These are phyloP conservation scores for Branchipolynoe longqiensis DNA, from an alignment of 2,888 invertebrate species.

Conservation along the genomic window DNA sequence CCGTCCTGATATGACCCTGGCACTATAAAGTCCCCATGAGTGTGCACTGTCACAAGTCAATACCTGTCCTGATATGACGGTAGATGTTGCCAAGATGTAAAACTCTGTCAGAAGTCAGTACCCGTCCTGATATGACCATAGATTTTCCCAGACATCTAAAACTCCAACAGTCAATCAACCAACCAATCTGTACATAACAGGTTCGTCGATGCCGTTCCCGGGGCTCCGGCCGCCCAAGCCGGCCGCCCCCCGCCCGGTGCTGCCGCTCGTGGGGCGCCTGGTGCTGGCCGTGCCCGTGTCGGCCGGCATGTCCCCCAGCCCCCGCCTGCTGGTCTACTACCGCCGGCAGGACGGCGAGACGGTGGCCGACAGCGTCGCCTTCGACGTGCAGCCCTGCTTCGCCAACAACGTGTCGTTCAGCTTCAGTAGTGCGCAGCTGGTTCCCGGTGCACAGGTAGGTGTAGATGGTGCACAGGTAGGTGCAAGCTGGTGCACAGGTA, in stretches of 20 bases:
- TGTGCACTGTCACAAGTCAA: background rate
- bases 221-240: background rate
- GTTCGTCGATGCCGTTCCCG: background rate
- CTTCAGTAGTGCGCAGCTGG: background rate
- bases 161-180: too few species aligned
- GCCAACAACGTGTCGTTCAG: slow-evolving; percentile 81
- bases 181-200: too few species aligned
- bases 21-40: too few species aligned
- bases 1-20: too few species aligned
- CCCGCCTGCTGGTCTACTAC: slow-evolving; percentile 83
- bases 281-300: slow-evolving; percentile 48
- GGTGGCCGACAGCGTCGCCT: slow-evolving; percentile 84
- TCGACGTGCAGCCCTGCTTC: slow-evolving; percentile 85
- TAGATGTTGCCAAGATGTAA: too few species aligned
- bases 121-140: too few species aligned
- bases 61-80: background rate
- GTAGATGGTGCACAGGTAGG: too few species aligned
- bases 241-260: background rate
- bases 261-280: background rate
- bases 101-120: too few species aligned
- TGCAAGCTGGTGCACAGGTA: background rate
- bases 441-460: too few species aligned
- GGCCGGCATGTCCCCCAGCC: slow-evolving; percentile 73
- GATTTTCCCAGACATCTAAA: too few species aligned
- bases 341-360: slow-evolving; percentile 84